Base-by-base conservation (phyloP, 2,888 invertebrate species). In the Oxyteleia sp. region DNA sequence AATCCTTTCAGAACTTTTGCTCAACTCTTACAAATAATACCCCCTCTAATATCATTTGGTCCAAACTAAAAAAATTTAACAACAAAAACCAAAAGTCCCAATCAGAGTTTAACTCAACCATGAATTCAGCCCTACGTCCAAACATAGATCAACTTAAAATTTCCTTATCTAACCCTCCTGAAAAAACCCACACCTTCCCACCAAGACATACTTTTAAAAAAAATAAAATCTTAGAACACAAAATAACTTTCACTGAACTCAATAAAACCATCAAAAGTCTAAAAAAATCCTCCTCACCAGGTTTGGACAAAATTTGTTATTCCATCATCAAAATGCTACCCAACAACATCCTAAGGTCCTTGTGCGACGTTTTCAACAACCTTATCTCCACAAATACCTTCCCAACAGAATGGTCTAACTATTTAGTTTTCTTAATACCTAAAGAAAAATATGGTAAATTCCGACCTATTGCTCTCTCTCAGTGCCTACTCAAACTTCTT, bases 1-100 rank as follows among this genome's bases (percentile, higher is more conserved):
- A 18, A 26, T 13, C 4, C 51, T 43, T 7, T 3, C 3, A 16
- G 16, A 11, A 13, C 4, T 61, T 61, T n/a, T 45, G 61, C n/a
- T 0, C 26, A 2, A n/a, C 10, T n/a, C 23, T 61, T 11, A 32
- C 13, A 1, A 2, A 10, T 29, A 10, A 26, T 1, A 61, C 61
- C 0, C 61, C 45, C 1, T 38, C 18, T 7, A 13, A 23, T 16
- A 29, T n/a, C 2, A 32, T 64, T 4, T 64, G 49, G 64, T 10
- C 4, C 0, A 47, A 49, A 64, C 8, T 64, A 2, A 51, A 53
- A 16, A 66, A 66, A 41, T 66, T 66, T 16, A 41, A 53, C 16
- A 53, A 53, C n/a, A 66, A 66, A 66, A 66, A 66, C 15, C 7
- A 4, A 2, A 23, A 23, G 2, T 4, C 23, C 23, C 23, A 23